A percentile compares a stretch with the other conserved stretches of the same genome.
Evolutionary conservation across 2,113 vertebrate species (phyloP).

Genomic region (Trinectes maculatus): DNA sequence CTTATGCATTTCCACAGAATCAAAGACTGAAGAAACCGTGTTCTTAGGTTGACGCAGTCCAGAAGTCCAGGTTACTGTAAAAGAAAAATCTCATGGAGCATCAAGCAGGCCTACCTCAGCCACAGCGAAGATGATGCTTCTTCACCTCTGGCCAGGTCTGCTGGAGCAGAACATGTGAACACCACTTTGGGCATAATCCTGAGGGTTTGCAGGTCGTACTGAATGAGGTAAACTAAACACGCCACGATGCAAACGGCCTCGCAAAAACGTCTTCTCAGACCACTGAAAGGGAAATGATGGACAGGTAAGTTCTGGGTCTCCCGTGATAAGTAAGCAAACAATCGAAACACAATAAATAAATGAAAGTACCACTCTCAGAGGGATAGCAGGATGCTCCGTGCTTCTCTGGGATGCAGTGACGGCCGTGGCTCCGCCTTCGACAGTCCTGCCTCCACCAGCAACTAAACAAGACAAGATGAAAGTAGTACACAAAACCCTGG

Average conservation of each 20-base stretch:
- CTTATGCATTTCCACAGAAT: conserved; percentile 39
- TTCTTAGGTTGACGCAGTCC: conserved; percentile 27
- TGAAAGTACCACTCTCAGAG: conserved; percentile 84
- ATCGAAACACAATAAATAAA: conserved; percentile 1
- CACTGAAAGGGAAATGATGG: conserved; percentile 63
- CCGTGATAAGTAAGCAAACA: neutral
- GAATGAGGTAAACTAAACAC: conserved; percentile 32
- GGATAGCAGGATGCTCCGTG: conserved; percentile 81
- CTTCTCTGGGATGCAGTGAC: conserved; percentile 82
- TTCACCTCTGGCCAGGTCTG: neutral
- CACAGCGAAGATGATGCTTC: neutral
- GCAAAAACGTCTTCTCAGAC: conserved; percentile 62
- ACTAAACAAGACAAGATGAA: conserved; percentile 66
- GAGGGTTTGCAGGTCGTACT: conserved; percentile 20
- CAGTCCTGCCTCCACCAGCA: conserved; percentile 88
- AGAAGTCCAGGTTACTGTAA: conserved; percentile 26
- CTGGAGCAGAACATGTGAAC: conserved; percentile 11
- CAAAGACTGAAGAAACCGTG: conserved; percentile 20
- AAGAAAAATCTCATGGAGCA: conserved; percentile 8
- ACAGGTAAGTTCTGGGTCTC: neutral
- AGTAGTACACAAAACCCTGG: too few relatives aligned
- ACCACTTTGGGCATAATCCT: conserved; percentile 26
- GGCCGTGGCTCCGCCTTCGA: conserved; percentile 80
- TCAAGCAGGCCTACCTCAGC: conserved; percentile 33
- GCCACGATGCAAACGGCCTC: conserved; percentile 16